Evolutionary conservation across 2,797 vertebrate species (phyloP).

Genomic region (Eleutherodactylus coqui): DNA sequence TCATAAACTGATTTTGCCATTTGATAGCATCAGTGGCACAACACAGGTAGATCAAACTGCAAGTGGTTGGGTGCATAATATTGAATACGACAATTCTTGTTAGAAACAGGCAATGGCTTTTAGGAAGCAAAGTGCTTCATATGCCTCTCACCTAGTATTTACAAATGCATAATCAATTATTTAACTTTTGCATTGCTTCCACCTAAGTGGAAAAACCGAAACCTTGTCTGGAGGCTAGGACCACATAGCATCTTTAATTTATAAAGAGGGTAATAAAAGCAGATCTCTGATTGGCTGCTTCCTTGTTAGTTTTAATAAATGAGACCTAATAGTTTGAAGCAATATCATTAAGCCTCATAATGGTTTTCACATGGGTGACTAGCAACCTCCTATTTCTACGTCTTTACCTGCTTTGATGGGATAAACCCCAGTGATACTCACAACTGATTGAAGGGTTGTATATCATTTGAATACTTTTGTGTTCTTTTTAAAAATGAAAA

Average conservation of each 20-base stretch:
- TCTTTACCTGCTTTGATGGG: not conserved
- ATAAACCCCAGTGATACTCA: not conserved
- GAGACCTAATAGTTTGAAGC: not conserved
- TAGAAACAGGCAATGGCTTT: not conserved
- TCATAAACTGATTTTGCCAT: not conserved
- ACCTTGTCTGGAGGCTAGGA: slow-evolving; percentile 22
- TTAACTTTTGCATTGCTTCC: slow-evolving; percentile 67
- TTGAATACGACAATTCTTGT: not conserved
- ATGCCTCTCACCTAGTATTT: not conserved
- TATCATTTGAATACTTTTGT: not conserved
- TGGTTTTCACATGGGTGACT: not conserved
- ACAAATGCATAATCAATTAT: slow-evolving; percentile 66
- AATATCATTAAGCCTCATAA: not conserved
- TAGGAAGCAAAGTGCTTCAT: not conserved
- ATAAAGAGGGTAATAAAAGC: no score
- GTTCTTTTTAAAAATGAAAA: no score
- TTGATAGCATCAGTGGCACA: not conserved
- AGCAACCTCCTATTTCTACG: not conserved
- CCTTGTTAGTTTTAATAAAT: not conserved
- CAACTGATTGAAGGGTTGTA: not conserved
- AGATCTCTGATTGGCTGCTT: not conserved
- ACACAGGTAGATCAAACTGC: not conserved
- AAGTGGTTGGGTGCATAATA: not conserved
- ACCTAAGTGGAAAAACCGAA: slow-evolving; percentile 6
- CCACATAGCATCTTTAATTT: slow-evolving; percentile 10